phyloP scores from a whole-genome alignment of 1,140 invertebrate species.

The Drosophila elegans region DNA sequence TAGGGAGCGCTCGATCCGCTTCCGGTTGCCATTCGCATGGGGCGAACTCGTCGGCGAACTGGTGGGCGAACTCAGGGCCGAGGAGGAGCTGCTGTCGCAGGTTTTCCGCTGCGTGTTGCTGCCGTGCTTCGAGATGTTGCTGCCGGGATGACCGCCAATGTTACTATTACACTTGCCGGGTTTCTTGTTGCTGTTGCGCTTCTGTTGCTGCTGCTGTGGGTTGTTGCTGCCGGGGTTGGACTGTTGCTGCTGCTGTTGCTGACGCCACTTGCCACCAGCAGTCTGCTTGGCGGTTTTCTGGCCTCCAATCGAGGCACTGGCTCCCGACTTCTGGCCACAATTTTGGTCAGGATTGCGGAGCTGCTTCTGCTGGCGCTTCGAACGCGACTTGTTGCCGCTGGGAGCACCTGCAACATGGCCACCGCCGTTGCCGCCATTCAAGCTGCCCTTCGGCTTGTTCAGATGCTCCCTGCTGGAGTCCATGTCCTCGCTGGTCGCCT shows the following conservation, averaged over 20 bases:
- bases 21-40: constrained; percentile 21
- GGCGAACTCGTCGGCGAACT: constrained; percentile 53
- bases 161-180: constrained; percentile 1
- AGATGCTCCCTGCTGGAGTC: constrained; percentile 73
- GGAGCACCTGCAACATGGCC: not conserved
- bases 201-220: constrained; percentile 28
- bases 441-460: constrained; percentile 42
- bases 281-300: constrained; percentile 11
- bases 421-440: constrained; percentile 7
- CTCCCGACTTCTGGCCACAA: not conserved
- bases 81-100: constrained; percentile 43
- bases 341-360: constrained; percentile 8
- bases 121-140: constrained; percentile 10
- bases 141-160: constrained; percentile 5
- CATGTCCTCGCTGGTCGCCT: constrained; percentile 77
- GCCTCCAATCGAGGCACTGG: not conserved
- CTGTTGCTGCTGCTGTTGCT: constrained; percentile 14
- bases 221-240: constrained; percentile 4
- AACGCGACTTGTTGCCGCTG: constrained; percentile 22
- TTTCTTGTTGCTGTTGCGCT: constrained; percentile 41
- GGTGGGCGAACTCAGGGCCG: constrained; percentile 56
- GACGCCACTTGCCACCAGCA: constrained; percentile 24
- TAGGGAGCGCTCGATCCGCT: constrained; percentile 21
- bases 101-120: constrained; percentile 19
- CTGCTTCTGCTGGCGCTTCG: constrained; percentile 58